Evolutionary conservation across 2,888 invertebrate species (phyloP), one percentile per base, ranked within the genome.

Genomic region (Chelonus formosanus): DNA sequence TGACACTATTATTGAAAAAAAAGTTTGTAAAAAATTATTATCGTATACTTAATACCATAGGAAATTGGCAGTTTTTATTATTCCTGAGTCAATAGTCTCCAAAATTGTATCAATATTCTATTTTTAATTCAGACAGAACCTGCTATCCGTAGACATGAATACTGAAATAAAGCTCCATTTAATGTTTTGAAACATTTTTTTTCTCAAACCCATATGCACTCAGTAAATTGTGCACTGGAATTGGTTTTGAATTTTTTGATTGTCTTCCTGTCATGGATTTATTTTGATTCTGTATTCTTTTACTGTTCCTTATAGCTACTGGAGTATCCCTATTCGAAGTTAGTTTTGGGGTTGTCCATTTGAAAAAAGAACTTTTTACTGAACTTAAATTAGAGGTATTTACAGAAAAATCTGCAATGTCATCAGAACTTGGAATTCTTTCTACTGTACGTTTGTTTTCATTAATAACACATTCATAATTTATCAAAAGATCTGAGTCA

Each of bases 181-280:
- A 55, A 6, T n/a, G 45, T 31, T 44, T 52, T 31, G 57, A 40
- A 50, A 82, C 84, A 78, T 82, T 89, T 87, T 88, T 88, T 77
- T 88, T 90, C 75, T 89, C 86, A 76, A 90, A 91, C 32, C 90
- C 90, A 80, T 89, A 91, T 85, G 86, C 90, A 80, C 88, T 89
- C n/a, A 91, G 78, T 73, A 89, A 85, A 40, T 88, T 88, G 60
- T 90, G 90, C 73, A 88, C 88, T 53, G 78, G 70, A 52, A 84
- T 20, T 3, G 80, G 78, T 44, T 82, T 20, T 2, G 20, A 20
- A 20, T 85, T 74, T 77, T 84, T 66, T 81, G 81, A 40, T 10
- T n/a, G 7, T 34, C 10, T 61, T 10, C 7, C 10, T 10, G 61
- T 20, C 20, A 20, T 3, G 4, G 45, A 8, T 47, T 58, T 45